These are phyloP conservation scores for Diorhabda elongata DNA, from an alignment of 1,140 invertebrate genomes.

Conservation along the genomic window DNA sequence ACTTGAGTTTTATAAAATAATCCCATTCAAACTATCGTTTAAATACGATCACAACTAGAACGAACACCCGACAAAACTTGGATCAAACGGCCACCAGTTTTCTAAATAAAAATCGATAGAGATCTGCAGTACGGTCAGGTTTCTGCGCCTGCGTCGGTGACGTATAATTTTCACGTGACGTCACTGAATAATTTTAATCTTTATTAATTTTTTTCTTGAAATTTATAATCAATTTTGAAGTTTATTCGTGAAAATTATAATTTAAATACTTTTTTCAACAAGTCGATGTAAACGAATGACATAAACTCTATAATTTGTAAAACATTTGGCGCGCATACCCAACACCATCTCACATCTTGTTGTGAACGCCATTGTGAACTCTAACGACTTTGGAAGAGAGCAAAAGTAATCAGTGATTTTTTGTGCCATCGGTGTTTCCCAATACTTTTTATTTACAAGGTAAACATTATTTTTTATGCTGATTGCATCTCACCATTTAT, in stretches of 20 bases:
- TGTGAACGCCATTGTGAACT: constrained; percentile 72
- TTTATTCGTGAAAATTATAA: neutral
- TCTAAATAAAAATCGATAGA: constrained; percentile 60
- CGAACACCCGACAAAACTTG: constrained; percentile 29
- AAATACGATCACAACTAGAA: constrained; percentile 70
- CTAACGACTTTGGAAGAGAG: constrained; percentile 63
- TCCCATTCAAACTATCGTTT: constrained; percentile 69
- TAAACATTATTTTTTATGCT: constrained; percentile 43
- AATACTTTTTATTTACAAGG: constrained; percentile 52
- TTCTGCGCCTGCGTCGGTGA: constrained; percentile 52
- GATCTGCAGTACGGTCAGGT: constrained; percentile 60
- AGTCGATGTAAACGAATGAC: neutral
- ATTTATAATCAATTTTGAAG: constrained; percentile 21
- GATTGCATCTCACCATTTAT: constrained; percentile 45
- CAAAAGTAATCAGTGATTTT: constrained; percentile 56
- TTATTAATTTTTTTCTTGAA: constrained; percentile 27
- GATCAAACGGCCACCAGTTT: constrained; percentile 45
- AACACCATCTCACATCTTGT: constrained; percentile 17
- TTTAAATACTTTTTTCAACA: constrained; percentile 19
- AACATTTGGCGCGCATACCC: constrained; percentile 19
- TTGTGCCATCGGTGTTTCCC: constrained; percentile 58
- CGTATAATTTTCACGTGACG: constrained; percentile 35
- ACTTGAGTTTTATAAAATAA: constrained; percentile 62
- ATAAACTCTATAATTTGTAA: constrained; percentile 14
- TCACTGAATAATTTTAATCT: constrained; percentile 30